Conservation (phyloP, 2,888 invertebrate species). For the Cephus runcator region DNA sequence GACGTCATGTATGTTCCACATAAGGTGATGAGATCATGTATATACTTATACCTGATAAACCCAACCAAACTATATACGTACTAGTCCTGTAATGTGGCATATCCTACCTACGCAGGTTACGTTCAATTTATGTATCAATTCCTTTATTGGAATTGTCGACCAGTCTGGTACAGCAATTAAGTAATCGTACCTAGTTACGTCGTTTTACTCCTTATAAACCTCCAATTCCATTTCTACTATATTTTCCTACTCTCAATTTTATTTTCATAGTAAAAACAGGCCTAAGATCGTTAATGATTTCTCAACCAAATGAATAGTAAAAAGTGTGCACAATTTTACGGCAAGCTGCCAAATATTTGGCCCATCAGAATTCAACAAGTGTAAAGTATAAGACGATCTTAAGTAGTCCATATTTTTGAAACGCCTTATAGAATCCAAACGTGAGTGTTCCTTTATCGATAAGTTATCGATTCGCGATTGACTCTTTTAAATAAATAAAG, state of each 20-base stretch:
- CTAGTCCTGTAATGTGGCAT: not conserved
- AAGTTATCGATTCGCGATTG: too few species aligned
- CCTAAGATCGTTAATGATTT: not conserved
- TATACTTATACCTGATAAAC: not conserved
- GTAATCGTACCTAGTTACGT: not conserved
- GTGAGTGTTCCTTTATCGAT: too few species aligned
- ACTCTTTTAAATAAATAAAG: too few species aligned
- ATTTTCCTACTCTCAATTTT: too few species aligned
- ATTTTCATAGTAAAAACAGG: too few species aligned
- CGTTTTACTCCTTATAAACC: not conserved
- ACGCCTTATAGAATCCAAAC: too few species aligned
- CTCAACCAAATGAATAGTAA: not conserved
- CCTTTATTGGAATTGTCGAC: not conserved
- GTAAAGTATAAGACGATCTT: not conserved
- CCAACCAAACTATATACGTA: not conserved
- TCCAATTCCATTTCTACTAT: too few species aligned
- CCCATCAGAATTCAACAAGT: not conserved
- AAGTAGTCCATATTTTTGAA: not conserved
- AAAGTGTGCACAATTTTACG: not conserved
- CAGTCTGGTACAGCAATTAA: not conserved
- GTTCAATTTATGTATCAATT: not conserved
- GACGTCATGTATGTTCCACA: conserved; percentile 13
- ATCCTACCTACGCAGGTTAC: not conserved
- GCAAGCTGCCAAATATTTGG: not conserved
- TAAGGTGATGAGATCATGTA: conserved; percentile 24